phyloP scores from a whole-genome alignment of 2,888 invertebrate genomes.

The Drosophila acutilabella region DNA sequence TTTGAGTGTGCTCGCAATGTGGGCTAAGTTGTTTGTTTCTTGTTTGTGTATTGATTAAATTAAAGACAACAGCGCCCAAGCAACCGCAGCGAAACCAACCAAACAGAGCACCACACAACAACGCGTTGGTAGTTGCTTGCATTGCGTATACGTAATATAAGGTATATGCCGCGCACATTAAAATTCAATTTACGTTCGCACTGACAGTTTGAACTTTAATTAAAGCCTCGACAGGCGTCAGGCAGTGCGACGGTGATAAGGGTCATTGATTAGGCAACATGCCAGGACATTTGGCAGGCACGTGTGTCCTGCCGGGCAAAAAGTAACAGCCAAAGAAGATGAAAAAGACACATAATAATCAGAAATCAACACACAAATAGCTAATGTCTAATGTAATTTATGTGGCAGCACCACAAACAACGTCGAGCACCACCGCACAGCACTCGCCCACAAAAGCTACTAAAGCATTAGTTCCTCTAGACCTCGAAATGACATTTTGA shows the following conservation, averaged over 20 bases:
- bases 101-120: no score
- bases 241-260: slow-evolving; percentile 45
- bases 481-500: slow-evolving; percentile 48
- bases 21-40: slow-evolving; percentile 58
- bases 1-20: slow-evolving; percentile 37
- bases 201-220: slow-evolving; percentile 72
- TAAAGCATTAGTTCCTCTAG: slow-evolving; percentile 32
- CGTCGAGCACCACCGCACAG: background rate
- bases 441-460: slow-evolving; percentile 26
- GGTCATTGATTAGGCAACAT: slow-evolving; percentile 68
- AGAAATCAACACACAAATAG: slow-evolving; percentile 54
- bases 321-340: background rate
- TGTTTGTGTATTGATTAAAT: slow-evolving; percentile 63
- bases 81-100: slow-evolving; percentile 8
- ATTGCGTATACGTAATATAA: slow-evolving; percentile 32
- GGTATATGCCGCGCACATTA: slow-evolving; percentile 57
- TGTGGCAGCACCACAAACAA: slow-evolving; percentile 26
- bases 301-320: slow-evolving; percentile 41
- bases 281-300: slow-evolving; percentile 49
- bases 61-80: slow-evolving; percentile 39
- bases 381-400: slow-evolving; percentile 62
- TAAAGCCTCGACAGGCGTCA: slow-evolving; percentile 51
- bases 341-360: slow-evolving; percentile 48
- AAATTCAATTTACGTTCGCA: slow-evolving; percentile 70
- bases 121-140: slow-evolving; percentile 1